Conservation (phyloP, 1,140 invertebrate genomes). For the Chelonus insularis region DNA sequence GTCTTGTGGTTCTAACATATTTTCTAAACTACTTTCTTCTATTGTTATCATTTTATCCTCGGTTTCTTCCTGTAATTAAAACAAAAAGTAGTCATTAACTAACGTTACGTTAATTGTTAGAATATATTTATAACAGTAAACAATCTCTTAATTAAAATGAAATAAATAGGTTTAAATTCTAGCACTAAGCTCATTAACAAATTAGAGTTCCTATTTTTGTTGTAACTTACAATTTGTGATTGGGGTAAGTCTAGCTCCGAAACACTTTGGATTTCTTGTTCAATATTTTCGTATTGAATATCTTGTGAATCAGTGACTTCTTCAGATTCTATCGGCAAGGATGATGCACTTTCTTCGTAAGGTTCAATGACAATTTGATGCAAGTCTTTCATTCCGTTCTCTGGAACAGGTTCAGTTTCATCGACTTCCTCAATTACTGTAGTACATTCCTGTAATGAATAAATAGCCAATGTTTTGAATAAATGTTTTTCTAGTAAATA, state of each 20-base stretch:
- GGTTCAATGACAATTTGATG: conserved; percentile 37
- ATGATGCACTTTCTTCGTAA: conserved; percentile 34
- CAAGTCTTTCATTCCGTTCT: conserved; percentile 42
- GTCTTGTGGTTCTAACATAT: conserved; percentile 17
- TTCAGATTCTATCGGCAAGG: conserved; percentile 38
- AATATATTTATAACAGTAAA: too few species aligned
- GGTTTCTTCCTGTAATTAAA: conserved; percentile 21
- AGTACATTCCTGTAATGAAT: conserved; percentile 15
- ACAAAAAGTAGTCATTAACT: too few species aligned
- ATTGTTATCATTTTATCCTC: conserved; percentile 28
- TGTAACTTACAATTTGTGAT: conserved; percentile 39
- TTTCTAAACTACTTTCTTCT: conserved; percentile 28
- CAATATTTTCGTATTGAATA: conserved; percentile 23
- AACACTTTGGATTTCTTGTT: conserved; percentile 36
- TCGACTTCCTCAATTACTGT: conserved; percentile 41
- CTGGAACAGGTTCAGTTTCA: conserved; percentile 33
- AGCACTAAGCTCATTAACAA: conserved; percentile 35
- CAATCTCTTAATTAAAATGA: too few species aligned
- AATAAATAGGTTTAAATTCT: conserved; percentile 32
- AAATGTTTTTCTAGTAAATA: too few species aligned
- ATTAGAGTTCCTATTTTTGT: conserved; percentile 31
- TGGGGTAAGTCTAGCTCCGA: conserved; percentile 47
- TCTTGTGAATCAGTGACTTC: conserved; percentile 25
- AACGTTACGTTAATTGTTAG: too few species aligned
- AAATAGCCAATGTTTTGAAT: too few species aligned